A percentile compares a stretch with the other conserved stretches of the same genome.
Evolutionary conservation across 2,888 invertebrate species (phyloP).

Genomic region (Cataglyphis livida): DNA sequence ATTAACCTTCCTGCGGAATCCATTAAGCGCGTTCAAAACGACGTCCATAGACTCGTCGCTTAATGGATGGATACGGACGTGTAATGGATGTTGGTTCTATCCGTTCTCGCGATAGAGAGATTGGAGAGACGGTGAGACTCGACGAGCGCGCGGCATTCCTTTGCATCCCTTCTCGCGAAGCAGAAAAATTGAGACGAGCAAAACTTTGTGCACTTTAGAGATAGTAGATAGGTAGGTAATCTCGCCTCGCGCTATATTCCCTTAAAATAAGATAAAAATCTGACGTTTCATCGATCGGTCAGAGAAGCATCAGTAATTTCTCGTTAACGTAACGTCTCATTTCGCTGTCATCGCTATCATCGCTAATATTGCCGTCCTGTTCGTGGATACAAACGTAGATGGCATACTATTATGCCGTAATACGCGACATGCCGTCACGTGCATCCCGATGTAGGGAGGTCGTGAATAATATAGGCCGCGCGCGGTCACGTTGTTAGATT

Average conservation of each 20-base stretch:
- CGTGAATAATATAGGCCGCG: constrained; percentile 43
- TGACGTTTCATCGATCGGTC: constrained; percentile 30
- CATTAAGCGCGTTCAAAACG: constrained; percentile 62
- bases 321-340: neutral
- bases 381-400: neutral
- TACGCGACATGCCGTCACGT: neutral
- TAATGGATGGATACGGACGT: constrained; percentile 62
- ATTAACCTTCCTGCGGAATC: constrained; percentile 59
- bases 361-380: neutral
- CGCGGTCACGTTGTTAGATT: constrained; percentile 31
- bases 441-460: neutral
- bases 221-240: constrained; percentile 26
- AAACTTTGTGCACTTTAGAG: constrained; percentile 6
- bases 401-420: neutral
- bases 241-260: neutral
- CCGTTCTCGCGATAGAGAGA: constrained; percentile 5
- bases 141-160: constrained; percentile 12
- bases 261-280: constrained; percentile 26
- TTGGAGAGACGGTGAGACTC: neutral
- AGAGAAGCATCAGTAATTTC: neutral
- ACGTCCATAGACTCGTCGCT: constrained; percentile 57
- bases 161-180: constrained; percentile 32
- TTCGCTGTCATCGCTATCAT: neutral
- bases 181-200: constrained; percentile 28
- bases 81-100: constrained; percentile 58